Percentiles rank a stretch among this genome's conserved stretches.
Evolutionary conservation across 92 coral and sea anemone genomes (phyloP).

Genomic region (Pocillopora grandis): DNA sequence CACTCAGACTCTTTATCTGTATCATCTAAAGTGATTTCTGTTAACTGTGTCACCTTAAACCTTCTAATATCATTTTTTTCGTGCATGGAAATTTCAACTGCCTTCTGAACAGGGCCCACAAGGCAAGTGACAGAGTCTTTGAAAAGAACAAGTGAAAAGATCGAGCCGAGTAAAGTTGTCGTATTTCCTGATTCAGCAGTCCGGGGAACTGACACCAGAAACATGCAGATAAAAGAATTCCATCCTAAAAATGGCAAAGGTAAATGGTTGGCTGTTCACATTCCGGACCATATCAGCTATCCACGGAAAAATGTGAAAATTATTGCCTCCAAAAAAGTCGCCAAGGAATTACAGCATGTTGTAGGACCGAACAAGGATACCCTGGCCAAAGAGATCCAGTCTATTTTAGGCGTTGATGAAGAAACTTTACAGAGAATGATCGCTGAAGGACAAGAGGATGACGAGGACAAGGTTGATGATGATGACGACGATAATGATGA

Average conservation of each 20-base stretch:
- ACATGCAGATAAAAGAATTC: constrained; percentile 92
- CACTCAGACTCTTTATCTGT: too few relatives aligned
- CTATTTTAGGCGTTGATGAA: constrained; percentile 74
- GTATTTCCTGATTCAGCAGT: constrained; percentile 88
- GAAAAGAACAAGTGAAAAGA: constrained; percentile 47
- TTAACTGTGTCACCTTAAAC: neutral
- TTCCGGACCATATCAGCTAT: constrained; percentile 80
- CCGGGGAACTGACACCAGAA: constrained; percentile 75
- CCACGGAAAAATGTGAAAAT: constrained; percentile 62
- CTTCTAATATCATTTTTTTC: neutral
- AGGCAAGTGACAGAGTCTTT: neutral
- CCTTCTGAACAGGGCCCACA: neutral
- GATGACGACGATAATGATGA: constrained; percentile 37
- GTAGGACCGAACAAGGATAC: constrained; percentile 88
- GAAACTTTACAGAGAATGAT: constrained; percentile 71
- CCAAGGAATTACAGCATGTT: constrained; percentile 67
- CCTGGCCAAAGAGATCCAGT: constrained; percentile 77
- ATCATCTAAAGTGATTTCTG: neutral
- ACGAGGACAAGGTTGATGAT: constrained; percentile 19
- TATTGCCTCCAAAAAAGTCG: constrained; percentile 75
- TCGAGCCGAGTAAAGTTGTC: constrained; percentile 85
- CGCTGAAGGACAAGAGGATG: constrained; percentile 43
- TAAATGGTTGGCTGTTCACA: constrained; percentile 97
- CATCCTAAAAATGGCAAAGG: constrained; percentile 68
- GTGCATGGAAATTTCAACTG: neutral